phyloP scores from a whole-genome alignment of 1,140 invertebrate species.

The Leguminivora glycinivorella region DNA sequence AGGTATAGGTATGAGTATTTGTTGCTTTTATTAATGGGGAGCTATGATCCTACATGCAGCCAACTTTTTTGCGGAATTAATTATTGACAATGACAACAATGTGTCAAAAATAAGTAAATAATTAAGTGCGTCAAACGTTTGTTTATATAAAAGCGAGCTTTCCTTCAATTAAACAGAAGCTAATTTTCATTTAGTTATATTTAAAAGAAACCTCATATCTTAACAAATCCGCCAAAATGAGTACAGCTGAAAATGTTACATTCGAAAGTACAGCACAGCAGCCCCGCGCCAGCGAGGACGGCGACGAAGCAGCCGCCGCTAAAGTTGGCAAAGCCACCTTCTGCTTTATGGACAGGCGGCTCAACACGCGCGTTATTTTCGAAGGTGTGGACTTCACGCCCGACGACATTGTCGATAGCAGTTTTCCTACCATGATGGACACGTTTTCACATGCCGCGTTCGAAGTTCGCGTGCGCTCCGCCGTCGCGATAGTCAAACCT shows the following conservation, averaged over 20 bases:
- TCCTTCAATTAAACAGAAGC: neutral
- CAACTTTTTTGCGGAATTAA: neutral
- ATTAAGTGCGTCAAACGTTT: neutral
- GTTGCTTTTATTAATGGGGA: too few relatives aligned
- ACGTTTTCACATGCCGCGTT: conserved; percentile 59
- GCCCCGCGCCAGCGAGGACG: conserved; percentile 38
- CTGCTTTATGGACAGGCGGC: conserved; percentile 58
- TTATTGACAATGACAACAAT: neutral
- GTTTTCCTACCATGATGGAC: conserved; percentile 57
- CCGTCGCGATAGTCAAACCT: conserved; percentile 46
- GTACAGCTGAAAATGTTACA: neutral
- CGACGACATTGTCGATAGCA: conserved; percentile 50
- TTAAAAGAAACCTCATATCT: too few relatives aligned
- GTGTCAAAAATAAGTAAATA: neutral
- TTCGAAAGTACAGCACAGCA: neutral
- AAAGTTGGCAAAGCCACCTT: conserved; percentile 40
- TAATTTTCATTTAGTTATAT: too few relatives aligned
- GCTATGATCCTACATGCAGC: neutral
- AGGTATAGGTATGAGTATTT: too few relatives aligned
- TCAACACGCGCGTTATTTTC: conserved; percentile 47
- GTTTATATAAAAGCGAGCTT: too few relatives aligned
- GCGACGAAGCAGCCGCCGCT: conserved; percentile 37
- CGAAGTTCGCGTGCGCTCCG: conserved; percentile 45
- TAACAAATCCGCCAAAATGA: neutral
- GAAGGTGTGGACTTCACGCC: conserved; percentile 54